Percentiles rank a stretch among this genome's conserved stretches.
phyloP scores from a whole-genome alignment of 2,113 vertebrate species.

The Pituophis catenifer region DNA sequence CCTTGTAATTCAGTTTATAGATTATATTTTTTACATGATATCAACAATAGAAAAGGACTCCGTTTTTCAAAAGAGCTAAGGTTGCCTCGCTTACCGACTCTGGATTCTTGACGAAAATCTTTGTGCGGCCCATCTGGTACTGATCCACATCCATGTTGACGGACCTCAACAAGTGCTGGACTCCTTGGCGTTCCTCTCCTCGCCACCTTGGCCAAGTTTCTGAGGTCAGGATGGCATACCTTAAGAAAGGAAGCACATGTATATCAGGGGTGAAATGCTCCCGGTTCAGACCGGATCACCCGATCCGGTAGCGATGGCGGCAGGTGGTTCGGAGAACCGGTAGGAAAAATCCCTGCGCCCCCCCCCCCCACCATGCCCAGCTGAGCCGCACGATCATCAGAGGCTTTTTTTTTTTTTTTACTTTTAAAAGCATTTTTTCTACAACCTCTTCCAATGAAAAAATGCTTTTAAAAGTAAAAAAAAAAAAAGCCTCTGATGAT shows the following conservation, averaged over 20 bases:
- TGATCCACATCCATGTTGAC: conserved; percentile 96
- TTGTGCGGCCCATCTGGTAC: conserved; percentile 92
- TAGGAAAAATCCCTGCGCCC: too few species aligned
- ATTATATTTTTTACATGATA: neutral
- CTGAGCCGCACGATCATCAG: too few species aligned
- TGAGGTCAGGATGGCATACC: conserved; percentile 89
- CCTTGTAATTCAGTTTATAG: neutral
- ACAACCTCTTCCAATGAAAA: too few species aligned
- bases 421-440: too few species aligned
- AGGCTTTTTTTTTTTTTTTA: too few species aligned
- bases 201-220: conserved; percentile 90
- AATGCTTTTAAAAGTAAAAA: too few species aligned
- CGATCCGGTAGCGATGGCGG: too few species aligned
- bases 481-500: too few species aligned
- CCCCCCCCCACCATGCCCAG: too few species aligned
- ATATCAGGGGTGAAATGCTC: too few species aligned
- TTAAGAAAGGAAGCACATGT: conserved; percentile 41
- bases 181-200: conserved; percentile 85
- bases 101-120: conserved; percentile 94
- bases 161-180: conserved; percentile 86
- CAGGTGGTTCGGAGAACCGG: too few species aligned
- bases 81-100: conserved; percentile 80
- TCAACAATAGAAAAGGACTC: neutral
- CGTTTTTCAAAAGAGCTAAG: accelerated
- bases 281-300: too few species aligned